A percentile compares a stretch with the other conserved stretches of the same genome.
Conservation (phyloP, 1,140 invertebrate species). For the Sinonovacula constricta region DNA sequence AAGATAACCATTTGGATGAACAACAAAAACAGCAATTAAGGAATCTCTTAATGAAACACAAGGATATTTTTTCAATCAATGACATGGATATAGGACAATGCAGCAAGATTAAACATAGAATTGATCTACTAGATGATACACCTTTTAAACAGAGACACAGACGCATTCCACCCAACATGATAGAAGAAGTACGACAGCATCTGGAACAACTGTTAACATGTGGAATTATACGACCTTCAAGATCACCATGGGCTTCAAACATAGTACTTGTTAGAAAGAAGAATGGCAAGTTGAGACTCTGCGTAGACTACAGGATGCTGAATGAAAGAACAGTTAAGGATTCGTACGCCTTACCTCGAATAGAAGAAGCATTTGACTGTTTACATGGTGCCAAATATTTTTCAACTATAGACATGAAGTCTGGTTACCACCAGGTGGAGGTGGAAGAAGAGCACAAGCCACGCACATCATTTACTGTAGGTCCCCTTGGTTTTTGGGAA, state of each 20-base stretch:
- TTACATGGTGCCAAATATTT: constrained; percentile 1
- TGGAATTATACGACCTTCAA: not conserved
- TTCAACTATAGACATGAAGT: no score
- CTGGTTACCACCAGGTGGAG: no score
- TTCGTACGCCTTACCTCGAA: not conserved
- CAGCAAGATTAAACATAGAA: not conserved
- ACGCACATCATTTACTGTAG: no score
- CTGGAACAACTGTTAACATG: constrained; percentile 1
- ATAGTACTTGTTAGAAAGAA: not conserved
- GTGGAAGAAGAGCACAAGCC: no score
- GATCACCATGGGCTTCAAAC: constrained; percentile 22
- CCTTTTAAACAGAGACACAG: no score
- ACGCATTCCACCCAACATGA: not conserved
- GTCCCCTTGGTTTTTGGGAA: constrained; percentile 31
- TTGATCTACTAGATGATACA: not conserved
- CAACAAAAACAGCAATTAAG: constrained; percentile 5
- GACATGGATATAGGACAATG: no score
- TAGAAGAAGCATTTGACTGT: constrained; percentile 10
- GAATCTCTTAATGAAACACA: no score
- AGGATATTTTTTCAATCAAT: no score
- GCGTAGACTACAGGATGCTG: not conserved
- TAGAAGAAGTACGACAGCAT: no score
- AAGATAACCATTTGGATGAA: not conserved
- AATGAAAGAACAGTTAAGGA: no score
- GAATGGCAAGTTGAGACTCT: not conserved